These are phyloP conservation scores for Lycocerus yunnanus DNA, from an alignment of 2,888 invertebrate species.

Conservation along the genomic window DNA sequence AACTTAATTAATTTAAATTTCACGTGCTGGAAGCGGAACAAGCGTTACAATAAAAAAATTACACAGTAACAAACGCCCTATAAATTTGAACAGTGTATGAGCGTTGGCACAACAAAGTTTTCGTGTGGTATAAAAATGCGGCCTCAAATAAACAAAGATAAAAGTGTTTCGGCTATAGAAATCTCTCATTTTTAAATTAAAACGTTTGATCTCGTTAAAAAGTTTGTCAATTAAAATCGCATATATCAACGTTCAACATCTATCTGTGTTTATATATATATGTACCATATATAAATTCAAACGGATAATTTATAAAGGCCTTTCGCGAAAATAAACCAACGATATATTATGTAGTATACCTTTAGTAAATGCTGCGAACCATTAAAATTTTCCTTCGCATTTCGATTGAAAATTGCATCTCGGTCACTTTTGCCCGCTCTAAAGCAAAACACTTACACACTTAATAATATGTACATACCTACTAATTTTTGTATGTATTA, in stretches of 20 bases:
- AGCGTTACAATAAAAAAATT: conserved; percentile 1
- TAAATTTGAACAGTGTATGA: conserved; percentile 6
- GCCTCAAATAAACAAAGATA: not conserved
- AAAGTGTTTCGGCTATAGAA: not conserved
- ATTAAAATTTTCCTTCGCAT: not conserved
- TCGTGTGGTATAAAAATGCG: not conserved
- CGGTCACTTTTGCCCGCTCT: too few relatives aligned
- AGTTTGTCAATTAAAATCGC: not conserved
- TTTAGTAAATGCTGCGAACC: not conserved
- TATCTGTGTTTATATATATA: not conserved
- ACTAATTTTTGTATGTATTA: too few relatives aligned
- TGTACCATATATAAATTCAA: not conserved
- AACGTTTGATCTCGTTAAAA: conserved; percentile 1
- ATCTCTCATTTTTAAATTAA: not conserved
- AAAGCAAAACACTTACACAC: too few relatives aligned
- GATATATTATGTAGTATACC: too few relatives aligned
- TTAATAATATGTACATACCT: too few relatives aligned
- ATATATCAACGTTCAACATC: not conserved
- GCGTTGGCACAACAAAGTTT: not conserved
- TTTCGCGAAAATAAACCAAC: not conserved
- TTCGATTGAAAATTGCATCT: not conserved
- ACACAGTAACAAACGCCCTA: conserved; percentile 2
- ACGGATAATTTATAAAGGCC: not conserved
- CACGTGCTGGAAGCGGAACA: conserved; percentile 1
- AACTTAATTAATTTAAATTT: conserved; percentile 2